Evolutionary conservation across 2,888 invertebrate genomes (phyloP), one percentile per base, ranked within the genome.

Genomic region (Agrotis clavis): DNA sequence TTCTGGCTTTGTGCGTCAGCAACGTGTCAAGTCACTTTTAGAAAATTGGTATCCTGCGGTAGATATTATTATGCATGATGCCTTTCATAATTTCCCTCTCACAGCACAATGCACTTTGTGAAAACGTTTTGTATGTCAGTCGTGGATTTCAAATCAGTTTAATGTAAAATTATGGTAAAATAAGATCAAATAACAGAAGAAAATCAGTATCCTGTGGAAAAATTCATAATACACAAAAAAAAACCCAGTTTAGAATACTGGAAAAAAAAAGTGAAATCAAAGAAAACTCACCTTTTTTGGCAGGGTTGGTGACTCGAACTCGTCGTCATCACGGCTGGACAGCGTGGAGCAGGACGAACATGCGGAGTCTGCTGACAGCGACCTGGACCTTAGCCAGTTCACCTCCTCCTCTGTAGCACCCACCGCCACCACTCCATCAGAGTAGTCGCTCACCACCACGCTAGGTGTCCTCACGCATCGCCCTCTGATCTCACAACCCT

Each of bases 371-470:
- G 97, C 97, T 18, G 97, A 97, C 81, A 97, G 93, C 0, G 97
- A 94, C 64, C 97, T 88, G 67, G 96, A 90, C 51, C 96, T 84
- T 82, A 96, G 87, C 96, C 96, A 96, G 86, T 93, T 90, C 81
- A 94, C 95, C 84, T 96, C 96, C 85, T 95, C 96, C 68, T 92
- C 92, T 0, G 95, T 95, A 4, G 95, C 96, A 5, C 96, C 96
- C 14, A 95, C 95, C 1, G 94, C 95, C 45, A 93, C 90, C 1
- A 93, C 90, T 0, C 95, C 98, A 88, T 98, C 98, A 0, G 98
- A 98, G 89, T 98, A 98, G 91, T 98, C 98, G 88, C 98, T 98
- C 56, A 98, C 98, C 4, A 98, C 98, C 60, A 98, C 98, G 69
- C 98, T 98, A 0, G 98, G 98, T 0, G 98, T 98, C 74, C 98